phyloP scores from a whole-genome alignment of 2,888 invertebrate genomes.

The Meteorus cinctellus region DNA sequence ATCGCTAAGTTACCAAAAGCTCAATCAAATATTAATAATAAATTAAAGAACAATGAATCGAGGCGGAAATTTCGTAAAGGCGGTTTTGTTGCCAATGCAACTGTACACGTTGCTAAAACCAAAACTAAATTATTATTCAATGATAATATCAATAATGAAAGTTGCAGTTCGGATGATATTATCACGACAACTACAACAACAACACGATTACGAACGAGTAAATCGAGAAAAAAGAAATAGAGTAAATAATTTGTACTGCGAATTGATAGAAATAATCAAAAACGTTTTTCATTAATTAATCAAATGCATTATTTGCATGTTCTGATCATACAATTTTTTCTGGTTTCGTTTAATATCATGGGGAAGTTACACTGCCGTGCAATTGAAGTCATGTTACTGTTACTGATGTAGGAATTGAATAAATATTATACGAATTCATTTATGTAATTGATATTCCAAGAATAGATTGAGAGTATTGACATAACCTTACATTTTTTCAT shows the following conservation, averaged over 20 bases:
- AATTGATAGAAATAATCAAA: not conserved
- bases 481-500: not conserved
- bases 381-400: not conserved
- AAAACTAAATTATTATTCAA: slow-evolving; percentile 49
- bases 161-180: slow-evolving; percentile 62
- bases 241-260: too few relatives aligned
- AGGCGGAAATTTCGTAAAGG: slow-evolving; percentile 77
- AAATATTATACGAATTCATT: not conserved
- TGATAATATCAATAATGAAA: slow-evolving; percentile 57
- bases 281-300: not conserved
- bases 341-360: not conserved
- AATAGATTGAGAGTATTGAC: not conserved
- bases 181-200: slow-evolving; percentile 43
- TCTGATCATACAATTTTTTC: not conserved
- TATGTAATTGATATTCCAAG: not conserved
- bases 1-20: slow-evolving; percentile 58
- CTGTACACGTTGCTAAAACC: slow-evolving; percentile 52
- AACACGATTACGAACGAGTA: slow-evolving; percentile 52
- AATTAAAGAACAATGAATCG: slow-evolving; percentile 45
- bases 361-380: not conserved
- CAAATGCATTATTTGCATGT: not conserved
- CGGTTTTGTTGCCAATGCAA: slow-evolving; percentile 78
- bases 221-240: slow-evolving; percentile 48
- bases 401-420: not conserved
- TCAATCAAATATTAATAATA: slow-evolving; percentile 44